These are phyloP conservation scores for Nibea coibor DNA, from an alignment of 2,113 vertebrate species.

Conservation along the genomic window DNA sequence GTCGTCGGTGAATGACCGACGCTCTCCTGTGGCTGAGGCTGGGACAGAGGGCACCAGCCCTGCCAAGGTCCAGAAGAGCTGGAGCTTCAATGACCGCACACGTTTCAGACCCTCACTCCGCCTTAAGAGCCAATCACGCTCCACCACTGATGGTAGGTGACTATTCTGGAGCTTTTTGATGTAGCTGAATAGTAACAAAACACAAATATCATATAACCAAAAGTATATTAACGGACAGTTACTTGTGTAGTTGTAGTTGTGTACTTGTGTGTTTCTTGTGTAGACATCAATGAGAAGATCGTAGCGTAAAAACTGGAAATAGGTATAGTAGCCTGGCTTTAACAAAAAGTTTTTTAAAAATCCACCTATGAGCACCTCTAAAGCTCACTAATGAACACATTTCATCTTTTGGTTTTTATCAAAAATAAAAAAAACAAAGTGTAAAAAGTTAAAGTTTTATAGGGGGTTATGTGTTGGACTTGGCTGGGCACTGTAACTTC, in stretches of 20 bases:
- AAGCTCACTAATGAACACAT: background rate
- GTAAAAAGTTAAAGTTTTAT: background rate
- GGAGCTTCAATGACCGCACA: constrained; percentile 98
- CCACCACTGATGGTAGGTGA: constrained; percentile 88
- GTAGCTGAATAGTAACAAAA: background rate
- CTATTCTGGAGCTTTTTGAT: background rate
- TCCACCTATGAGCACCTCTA: background rate
- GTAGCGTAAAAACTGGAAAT: background rate
- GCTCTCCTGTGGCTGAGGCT: constrained; percentile 90
- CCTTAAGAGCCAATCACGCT: constrained; percentile 95
- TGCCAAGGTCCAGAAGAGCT: constrained; percentile 97
- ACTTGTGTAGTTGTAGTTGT: too few species aligned
- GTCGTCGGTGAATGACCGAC: constrained; percentile 90
- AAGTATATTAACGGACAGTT: background rate
- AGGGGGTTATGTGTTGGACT: background rate
- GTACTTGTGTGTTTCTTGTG: too few species aligned
- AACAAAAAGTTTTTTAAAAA: background rate
- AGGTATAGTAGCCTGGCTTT: background rate
- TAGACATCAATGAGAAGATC: background rate
- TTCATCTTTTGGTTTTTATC: background rate
- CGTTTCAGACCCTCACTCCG: constrained; percentile 95
- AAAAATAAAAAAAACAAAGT: background rate
- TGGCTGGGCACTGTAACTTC: background rate
- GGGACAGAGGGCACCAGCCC: constrained; percentile 91
- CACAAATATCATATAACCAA: background rate